Conservation (phyloP, 1,140 invertebrate species). For the Caenorhabditis remanei region DNA sequence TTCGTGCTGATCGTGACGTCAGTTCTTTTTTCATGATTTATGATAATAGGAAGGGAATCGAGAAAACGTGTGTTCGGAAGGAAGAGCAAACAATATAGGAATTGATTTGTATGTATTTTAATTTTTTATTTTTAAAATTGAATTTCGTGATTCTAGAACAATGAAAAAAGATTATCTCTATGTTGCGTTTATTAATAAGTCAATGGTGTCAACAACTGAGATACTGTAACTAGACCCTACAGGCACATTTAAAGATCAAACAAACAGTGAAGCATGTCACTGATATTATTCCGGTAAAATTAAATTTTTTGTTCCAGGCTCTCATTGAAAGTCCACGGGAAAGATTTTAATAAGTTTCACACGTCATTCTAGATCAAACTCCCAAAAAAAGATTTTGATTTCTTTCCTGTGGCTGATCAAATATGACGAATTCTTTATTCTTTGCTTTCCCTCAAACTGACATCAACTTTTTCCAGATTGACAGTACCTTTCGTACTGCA, state of each 20-base stretch:
- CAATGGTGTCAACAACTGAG: too few species aligned
- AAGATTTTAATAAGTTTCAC: background rate
- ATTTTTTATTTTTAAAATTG: background rate
- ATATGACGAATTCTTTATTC: conserved; percentile 9
- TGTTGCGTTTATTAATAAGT: too few species aligned
- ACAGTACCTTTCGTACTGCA: background rate
- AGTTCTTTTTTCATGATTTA: conserved; percentile 5
- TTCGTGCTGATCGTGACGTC: background rate
- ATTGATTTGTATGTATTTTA: background rate
- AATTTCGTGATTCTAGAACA: background rate
- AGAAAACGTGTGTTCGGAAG: background rate
- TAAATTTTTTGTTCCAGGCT: too few species aligned
- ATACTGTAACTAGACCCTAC: too few species aligned
- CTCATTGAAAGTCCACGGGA: too few species aligned
- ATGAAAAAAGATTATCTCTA: too few species aligned
- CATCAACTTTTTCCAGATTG: conserved; percentile 3
- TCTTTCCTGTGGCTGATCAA: background rate
- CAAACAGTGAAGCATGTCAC: too few species aligned
- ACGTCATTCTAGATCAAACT: background rate
- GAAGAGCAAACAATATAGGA: background rate
- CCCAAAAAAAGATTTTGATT: background rate
- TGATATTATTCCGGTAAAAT: too few species aligned
- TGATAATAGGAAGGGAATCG: conserved; percentile 1
- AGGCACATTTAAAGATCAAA: too few species aligned
- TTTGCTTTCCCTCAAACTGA: conserved; percentile 24